phyloP scores from a whole-genome alignment of 2,888 invertebrate species.

The Melanostoma scalare region DNA sequence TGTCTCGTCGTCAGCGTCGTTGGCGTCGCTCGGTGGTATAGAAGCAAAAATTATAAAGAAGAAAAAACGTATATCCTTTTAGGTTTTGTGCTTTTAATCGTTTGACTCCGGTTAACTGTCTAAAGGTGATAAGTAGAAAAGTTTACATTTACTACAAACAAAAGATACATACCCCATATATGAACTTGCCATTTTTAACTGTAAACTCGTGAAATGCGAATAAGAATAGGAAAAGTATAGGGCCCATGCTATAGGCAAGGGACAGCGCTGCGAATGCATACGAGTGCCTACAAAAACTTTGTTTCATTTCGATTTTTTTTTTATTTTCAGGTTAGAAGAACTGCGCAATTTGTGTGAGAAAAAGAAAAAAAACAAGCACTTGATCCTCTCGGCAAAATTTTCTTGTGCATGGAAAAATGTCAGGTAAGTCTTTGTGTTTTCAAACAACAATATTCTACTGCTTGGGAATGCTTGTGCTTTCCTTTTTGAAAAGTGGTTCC shows the following conservation, averaged over 20 bases:
- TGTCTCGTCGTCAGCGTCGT: conserved; percentile 35
- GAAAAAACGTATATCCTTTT: conserved; percentile 38
- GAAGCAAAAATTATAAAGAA: conserved; percentile 17
- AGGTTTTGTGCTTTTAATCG: conserved; percentile 47
- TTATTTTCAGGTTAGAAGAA: conserved; percentile 43
- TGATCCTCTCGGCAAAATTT: conserved; percentile 54
- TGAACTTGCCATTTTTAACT: conserved; percentile 42
- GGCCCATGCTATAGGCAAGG: conserved; percentile 5
- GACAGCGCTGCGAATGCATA: conserved; percentile 37
- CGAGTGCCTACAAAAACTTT: conserved; percentile 8
- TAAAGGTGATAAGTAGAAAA: conserved; percentile 69
- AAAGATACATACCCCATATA: conserved; percentile 25
- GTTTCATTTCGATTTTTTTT: conserved; percentile 12
- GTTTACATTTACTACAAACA: conserved; percentile 58
- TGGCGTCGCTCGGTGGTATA: too few relatives aligned
- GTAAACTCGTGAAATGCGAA: conserved; percentile 30
- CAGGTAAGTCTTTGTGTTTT: conserved; percentile 54
- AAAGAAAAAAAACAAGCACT: conserved; percentile 40
- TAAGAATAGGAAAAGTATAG: not conserved
- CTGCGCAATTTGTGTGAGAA: conserved; percentile 49
- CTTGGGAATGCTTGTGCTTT: conserved; percentile 30
- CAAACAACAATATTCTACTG: conserved; percentile 51
- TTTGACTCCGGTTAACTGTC: conserved; percentile 56
- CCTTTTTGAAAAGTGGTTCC: conserved; percentile 30
- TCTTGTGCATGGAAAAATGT: conserved; percentile 51